A percentile compares a stretch with the other conserved stretches of the same genome.
phyloP scores from a whole-genome alignment of 2,888 invertebrate genomes.

The Octonoba sinensis region DNA sequence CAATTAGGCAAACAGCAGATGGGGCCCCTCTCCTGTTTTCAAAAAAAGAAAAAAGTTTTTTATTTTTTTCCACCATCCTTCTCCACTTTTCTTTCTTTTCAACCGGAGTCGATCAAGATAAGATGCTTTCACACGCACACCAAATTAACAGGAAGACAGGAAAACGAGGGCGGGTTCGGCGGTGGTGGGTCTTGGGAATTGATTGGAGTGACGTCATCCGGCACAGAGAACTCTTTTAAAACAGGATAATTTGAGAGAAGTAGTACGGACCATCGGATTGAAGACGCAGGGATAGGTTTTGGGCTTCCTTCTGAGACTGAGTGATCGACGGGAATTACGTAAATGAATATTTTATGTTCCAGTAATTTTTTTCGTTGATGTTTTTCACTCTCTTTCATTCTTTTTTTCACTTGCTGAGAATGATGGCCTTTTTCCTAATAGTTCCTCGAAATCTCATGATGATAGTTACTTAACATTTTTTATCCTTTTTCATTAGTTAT shows the following conservation, averaged over 20 bases:
- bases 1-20: constrained; percentile 64
- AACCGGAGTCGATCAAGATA: constrained; percentile 51
- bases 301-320: too few relatives aligned
- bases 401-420: too few relatives aligned
- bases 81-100: constrained; percentile 21
- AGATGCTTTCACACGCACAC: constrained; percentile 60
- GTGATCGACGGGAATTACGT: constrained; percentile 5
- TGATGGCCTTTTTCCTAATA: too few relatives aligned
- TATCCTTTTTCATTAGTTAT: too few relatives aligned
- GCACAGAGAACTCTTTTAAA: constrained; percentile 37
- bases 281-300: too few relatives aligned
- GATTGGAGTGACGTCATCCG: constrained; percentile 59
- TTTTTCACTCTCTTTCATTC: too few relatives aligned
- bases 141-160: constrained; percentile 58
- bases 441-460: too few relatives aligned
- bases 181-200: constrained; percentile 20
- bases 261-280: constrained; percentile 13
- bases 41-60: constrained; percentile 8
- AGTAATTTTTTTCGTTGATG: neutral
- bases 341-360: constrained; percentile 19
- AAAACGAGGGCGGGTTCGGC: constrained; percentile 5
- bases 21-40: constrained; percentile 44
- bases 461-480: too few relatives aligned
- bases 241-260: constrained; percentile 11
- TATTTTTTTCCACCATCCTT: constrained; percentile 13